Percentiles rank a stretch among this genome's conserved stretches.
phyloP scores from a whole-genome alignment of 2,888 invertebrate species.

The Dolichopus griseipennis region DNA sequence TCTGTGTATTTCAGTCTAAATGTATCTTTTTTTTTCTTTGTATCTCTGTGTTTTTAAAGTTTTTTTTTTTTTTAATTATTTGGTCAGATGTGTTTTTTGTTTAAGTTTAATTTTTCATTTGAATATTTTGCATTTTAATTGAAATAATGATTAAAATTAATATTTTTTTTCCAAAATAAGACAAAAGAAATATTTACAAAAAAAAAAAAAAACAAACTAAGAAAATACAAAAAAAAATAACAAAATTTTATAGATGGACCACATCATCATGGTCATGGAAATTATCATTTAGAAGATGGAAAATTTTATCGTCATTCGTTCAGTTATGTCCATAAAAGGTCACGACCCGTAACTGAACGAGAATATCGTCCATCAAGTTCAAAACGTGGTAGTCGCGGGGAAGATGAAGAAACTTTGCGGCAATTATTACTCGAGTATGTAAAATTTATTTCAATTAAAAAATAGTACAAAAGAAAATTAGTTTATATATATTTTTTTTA shows the following conservation, averaged over 20 bases:
- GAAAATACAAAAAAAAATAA: not conserved
- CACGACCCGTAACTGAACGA: conserved; percentile 41
- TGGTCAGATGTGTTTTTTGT: too few relatives aligned
- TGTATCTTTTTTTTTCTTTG: too few relatives aligned
- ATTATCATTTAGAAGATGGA: conserved; percentile 38
- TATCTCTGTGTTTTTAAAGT: too few relatives aligned
- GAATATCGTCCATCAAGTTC: conserved; percentile 27
- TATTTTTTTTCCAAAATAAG: too few relatives aligned
- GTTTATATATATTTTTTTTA: conserved; percentile 8
- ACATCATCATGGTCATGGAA: conserved; percentile 34
- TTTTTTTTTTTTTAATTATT: too few relatives aligned
- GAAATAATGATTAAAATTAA: too few relatives aligned
- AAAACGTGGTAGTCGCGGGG: conserved; percentile 44
- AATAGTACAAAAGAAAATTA: too few relatives aligned
- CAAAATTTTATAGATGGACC: conserved; percentile 33
- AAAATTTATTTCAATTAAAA: conserved; percentile 23
- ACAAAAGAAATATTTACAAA: too few relatives aligned
- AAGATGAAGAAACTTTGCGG: conserved; percentile 90
- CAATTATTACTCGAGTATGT: conserved; percentile 89
- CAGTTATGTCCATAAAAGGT: conserved; percentile 43
- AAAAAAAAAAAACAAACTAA: too few relatives aligned
- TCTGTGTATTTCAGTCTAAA: too few relatives aligned
- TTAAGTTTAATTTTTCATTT: too few relatives aligned
- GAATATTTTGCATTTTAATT: too few relatives aligned
- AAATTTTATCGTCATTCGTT: conserved; percentile 44